A percentile compares a stretch with the other conserved stretches of the same genome.
Conservation (phyloP, 1,140 invertebrate genomes). For the Dryas iulia region DNA sequence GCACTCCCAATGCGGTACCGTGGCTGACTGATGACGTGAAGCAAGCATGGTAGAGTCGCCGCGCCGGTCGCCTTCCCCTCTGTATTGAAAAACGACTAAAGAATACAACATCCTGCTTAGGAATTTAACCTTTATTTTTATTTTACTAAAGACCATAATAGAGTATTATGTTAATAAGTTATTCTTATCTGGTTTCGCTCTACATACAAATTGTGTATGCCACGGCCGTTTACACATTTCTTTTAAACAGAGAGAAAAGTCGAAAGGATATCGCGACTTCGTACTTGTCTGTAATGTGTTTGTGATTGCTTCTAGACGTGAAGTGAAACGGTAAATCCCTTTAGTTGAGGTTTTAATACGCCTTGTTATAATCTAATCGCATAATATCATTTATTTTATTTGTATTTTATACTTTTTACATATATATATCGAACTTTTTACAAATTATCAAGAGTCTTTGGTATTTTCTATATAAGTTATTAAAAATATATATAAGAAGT, state of each 20-base stretch:
- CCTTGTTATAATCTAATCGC: background rate
- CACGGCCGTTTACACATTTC: constrained; percentile 70
- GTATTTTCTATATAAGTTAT: too few species aligned
- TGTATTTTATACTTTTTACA: background rate
- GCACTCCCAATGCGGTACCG: constrained; percentile 32
- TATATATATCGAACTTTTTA: background rate
- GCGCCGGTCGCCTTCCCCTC: constrained; percentile 45
- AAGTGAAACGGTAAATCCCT: constrained; percentile 27
- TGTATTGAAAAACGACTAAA: constrained; percentile 42
- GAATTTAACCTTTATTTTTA: constrained; percentile 8
- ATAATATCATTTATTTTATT: background rate
- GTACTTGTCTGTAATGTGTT: constrained; percentile 26
- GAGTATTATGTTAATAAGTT: constrained; percentile 25
- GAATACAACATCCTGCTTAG: constrained; percentile 19
- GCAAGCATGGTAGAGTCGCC: constrained; percentile 39
- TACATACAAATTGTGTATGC: constrained; percentile 66
- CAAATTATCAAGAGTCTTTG: too few species aligned
- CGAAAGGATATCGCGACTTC: constrained; percentile 64
- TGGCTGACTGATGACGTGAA: constrained; percentile 65
- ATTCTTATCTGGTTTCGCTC: constrained; percentile 51
- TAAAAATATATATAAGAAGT: too few species aligned
- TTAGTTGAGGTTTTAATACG: background rate
- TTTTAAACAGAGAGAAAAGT: constrained; percentile 69
- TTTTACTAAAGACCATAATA: constrained; percentile 6
- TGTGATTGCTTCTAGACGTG: constrained; percentile 29